Conservation (phyloP, 2,888 invertebrate genomes). For the Meteorus cinctellus region DNA sequence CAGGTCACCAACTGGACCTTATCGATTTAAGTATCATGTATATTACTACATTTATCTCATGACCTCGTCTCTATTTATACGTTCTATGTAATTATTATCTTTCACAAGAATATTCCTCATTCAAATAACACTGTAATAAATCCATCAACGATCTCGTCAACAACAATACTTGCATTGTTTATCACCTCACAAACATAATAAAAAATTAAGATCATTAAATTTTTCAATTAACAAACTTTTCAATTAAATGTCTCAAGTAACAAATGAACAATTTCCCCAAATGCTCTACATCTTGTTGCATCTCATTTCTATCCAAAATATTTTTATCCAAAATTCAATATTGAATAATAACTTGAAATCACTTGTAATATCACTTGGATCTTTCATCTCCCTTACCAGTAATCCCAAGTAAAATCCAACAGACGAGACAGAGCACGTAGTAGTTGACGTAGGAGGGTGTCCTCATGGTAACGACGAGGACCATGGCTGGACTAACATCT, state of each 20-base stretch:
- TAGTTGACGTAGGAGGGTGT: conserved; percentile 72
- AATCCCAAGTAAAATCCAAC: conserved; percentile 71
- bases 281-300: too few relatives aligned
- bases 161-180: background rate
- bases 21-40: conserved; percentile 34
- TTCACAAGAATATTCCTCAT: background rate
- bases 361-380: conserved; percentile 5
- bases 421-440: conserved; percentile 72
- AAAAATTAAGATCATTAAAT: background rate
- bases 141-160: background rate
- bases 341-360: background rate
- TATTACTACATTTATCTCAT: conserved; percentile 29
- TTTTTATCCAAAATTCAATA: background rate
- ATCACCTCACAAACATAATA: background rate
- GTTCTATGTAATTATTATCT: background rate
- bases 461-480: conserved; percentile 70
- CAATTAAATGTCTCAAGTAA: too few relatives aligned
- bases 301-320: too few relatives aligned
- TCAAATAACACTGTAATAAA: background rate
- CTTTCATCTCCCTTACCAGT: conserved; percentile 64
- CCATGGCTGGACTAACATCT: conserved; percentile 58
- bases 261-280: too few relatives aligned
- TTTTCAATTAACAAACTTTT: too few relatives aligned
- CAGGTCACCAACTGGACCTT: conserved; percentile 30
- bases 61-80: conserved; percentile 22